Evolutionary conservation across 2,888 invertebrate genomes (phyloP).

Genomic region (Brachynemurus nebulosus): DNA sequence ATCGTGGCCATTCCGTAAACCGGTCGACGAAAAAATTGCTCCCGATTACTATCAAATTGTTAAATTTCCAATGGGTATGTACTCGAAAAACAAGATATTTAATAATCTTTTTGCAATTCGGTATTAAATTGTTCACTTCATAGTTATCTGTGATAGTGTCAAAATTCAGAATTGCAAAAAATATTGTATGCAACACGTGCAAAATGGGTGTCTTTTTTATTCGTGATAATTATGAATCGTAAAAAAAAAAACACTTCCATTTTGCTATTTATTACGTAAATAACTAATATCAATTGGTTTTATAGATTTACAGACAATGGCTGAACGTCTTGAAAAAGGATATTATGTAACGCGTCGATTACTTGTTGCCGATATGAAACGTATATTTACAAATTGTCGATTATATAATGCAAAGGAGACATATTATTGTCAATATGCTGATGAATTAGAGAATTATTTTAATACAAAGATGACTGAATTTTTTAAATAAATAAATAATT

Average conservation of each 20-base stretch:
- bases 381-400: slow-evolving; percentile 92
- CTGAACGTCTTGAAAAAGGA: slow-evolving; percentile 65
- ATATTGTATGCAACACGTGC: no score
- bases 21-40: slow-evolving; percentile 81
- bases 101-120: no score
- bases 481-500: background rate
- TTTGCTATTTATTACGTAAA: slow-evolving; percentile 6
- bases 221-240: slow-evolving; percentile 11
- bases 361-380: slow-evolving; percentile 91
- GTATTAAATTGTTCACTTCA: no score
- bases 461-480: slow-evolving; percentile 80
- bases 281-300: slow-evolving; percentile 1
- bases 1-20: slow-evolving; percentile 92
- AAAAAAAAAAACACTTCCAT: slow-evolving; percentile 4
- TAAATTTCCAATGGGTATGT: slow-evolving; percentile 91
- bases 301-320: slow-evolving; percentile 75
- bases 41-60: slow-evolving; percentile 96
- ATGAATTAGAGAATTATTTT: slow-evolving; percentile 83
- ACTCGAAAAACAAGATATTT: background rate
- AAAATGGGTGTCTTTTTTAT: no score
- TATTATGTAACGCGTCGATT: slow-evolving; percentile 82
- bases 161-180: no score
- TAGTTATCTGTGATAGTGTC: no score
- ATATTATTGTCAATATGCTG: slow-evolving; percentile 88
- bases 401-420: slow-evolving; percentile 92